Conservation (phyloP, 2,113 vertebrate species). For the Chlamydotis undulata region DNA sequence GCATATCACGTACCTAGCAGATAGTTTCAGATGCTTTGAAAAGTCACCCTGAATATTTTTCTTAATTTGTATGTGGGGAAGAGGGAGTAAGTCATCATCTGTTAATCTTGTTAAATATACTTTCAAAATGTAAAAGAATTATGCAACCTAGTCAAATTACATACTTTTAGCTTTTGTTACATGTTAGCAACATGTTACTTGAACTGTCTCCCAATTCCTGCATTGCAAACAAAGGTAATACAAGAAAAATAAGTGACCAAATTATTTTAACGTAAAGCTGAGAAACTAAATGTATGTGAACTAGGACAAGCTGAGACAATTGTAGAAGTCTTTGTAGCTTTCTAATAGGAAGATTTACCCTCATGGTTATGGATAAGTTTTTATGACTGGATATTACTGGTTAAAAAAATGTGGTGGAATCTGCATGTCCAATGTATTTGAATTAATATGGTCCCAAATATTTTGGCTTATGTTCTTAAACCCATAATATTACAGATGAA, state of each 20-base stretch:
- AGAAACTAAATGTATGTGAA: not conserved
- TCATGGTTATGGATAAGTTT: not conserved
- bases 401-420: not conserved
- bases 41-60: not conserved
- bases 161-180: not conserved
- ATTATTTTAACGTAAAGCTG: not conserved
- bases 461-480: not conserved
- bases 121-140: not conserved
- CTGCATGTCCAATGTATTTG: not conserved
- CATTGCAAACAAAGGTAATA: not conserved
- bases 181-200: not conserved
- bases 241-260: not conserved
- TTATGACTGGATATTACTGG: not conserved
- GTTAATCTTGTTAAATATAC: not conserved
- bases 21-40: not conserved
- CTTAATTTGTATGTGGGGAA: not conserved
- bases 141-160: not conserved
- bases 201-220: not conserved
- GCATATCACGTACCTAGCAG: not conserved
- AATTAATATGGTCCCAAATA: not conserved
- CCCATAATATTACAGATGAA: not conserved
- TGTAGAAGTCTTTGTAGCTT: not conserved
- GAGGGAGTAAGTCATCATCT: not conserved
- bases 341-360: not conserved
- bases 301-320: not conserved